Evolutionary conservation across 2,888 invertebrate species (phyloP), one percentile per base, ranked within the genome.

Genomic region (Lucinisca nassula): DNA sequence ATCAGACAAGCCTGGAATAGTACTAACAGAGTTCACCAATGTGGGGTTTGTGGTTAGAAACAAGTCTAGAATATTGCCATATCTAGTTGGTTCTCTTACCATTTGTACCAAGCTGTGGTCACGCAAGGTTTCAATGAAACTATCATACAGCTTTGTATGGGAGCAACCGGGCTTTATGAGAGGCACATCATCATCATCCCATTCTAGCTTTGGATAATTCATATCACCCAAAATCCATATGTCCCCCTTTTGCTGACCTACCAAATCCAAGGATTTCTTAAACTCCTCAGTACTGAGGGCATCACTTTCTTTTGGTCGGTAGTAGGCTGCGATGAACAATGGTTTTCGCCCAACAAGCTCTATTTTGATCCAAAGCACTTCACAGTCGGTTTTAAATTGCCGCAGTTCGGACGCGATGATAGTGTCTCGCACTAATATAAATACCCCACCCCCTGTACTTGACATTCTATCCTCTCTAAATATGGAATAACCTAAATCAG

Each of bases 301-400:
- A 45, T 74, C 80, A 37, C n/a, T 35, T 73, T 73, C 80, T 27
- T 73, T 37, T 24, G 80, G 80, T 35, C 67, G 72, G 58, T 80
- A 80, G 32, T 73, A 80, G 4, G 80, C 72, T 30, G 51, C 51
- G 35, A 67, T 61, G 17, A 72, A 74, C 12, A 81, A 27, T n/a
- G 79, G 79, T 51, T 72, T 73, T 6, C 10, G 55, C 24, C 74
- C 72, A 55, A 30, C 51, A 4, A 80, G 72, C 70, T 80, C 55
- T 3, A 80, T 35, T 58, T 80, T 80, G 1, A 74, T 32, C 80
- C 72, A 80, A 35, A 80, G 10, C 37, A 80, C 70, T 73, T 80
- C 80, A 51, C 79, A 80, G 4, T 80, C 80, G 0, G 80, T 80
- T 24, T 37, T 72, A 51, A 27, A 14, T 14, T 40, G 40, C 14